Percentiles rank a stretch among this genome's conserved stretches.
These are phyloP conservation scores for Hippocampus comes DNA, from an alignment of 2,113 vertebrate genomes.

Conservation along the genomic window DNA sequence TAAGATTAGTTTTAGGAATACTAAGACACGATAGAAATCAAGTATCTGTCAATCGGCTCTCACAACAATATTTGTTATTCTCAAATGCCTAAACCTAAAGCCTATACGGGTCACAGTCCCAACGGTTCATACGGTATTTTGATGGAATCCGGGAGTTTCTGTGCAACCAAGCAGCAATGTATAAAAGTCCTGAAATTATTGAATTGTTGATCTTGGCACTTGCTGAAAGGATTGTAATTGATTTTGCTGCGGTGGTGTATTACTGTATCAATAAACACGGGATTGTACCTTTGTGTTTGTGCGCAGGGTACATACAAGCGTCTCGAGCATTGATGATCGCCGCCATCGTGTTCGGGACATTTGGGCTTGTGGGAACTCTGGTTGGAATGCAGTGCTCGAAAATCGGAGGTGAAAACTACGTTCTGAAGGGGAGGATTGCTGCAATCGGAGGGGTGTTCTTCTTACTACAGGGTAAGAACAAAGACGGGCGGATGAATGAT, in stretches of 20 bases:
- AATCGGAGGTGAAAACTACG: conserved; percentile 69
- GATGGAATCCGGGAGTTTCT: too few relatives aligned
- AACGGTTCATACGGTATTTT: too few relatives aligned
- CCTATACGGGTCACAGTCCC: too few relatives aligned
- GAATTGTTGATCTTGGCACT: too few relatives aligned
- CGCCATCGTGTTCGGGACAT: conserved; percentile 74
- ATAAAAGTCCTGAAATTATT: neutral
- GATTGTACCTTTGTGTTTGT: conserved; percentile 6
- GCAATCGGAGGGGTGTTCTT: conserved; percentile 73
- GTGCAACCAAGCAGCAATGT: neutral
- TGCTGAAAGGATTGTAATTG: neutral
- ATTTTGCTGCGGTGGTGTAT: neutral
- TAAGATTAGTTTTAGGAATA: neutral
- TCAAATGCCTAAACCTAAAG: neutral
- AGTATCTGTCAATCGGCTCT: neutral
- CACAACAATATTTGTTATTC: too few relatives aligned
- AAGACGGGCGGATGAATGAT: neutral
- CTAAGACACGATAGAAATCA: neutral
- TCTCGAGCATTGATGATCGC: conserved; percentile 84
- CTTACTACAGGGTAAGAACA: conserved; percentile 76
- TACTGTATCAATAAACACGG: neutral
- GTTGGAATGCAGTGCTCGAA: conserved; percentile 81
- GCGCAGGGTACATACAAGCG: conserved; percentile 80
- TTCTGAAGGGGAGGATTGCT: conserved; percentile 75
- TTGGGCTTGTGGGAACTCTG: conserved; percentile 72